Base-by-base conservation (phyloP, 2,888 invertebrate genomes). In the Nomada lathburiana region DNA sequence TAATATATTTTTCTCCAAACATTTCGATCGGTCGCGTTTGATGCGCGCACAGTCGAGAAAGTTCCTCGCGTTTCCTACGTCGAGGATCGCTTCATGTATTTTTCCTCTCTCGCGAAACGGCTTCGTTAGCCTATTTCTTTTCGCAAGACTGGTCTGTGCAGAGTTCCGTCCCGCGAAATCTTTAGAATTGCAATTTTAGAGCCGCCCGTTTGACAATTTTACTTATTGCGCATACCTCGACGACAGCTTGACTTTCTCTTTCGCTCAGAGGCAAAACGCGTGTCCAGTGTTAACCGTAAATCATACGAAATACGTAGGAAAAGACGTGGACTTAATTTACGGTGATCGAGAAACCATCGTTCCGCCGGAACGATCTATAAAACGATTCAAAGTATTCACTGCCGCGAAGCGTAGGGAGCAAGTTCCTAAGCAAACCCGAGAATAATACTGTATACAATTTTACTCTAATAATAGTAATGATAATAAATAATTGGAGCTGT, bases 191-290 rank as follows among this genome's bases (percentile, higher is more conserved):
- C 68, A 55, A 42, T 55, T 60, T 60, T 60, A 60, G 16, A 3
- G 36, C 23, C 23, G 23, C 13, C 7, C 44, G 20, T 55, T 60
- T 68, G 68, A 69, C 68, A 69, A 69, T 69, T 69, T 57, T 57
- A 44, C 68, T 57, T 55, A 55, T 55, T 69, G 55, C 68, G 57
- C 68, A 55, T 55, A 42, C 68, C 44, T 23, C 23, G 18, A 26
- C 68, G 55, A 44, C 18, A 44, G 55, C 42, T 69, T 57, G 68
- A n/a, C 68, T 69, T 69, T 69, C 68, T 57, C 68, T 69, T 69
- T 69, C 68, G 68, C 68, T 69, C 20, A 69, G 68, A 57, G 68
- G 68, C 57, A 69, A 26, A 69, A 57, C 42, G 29, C n/a, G 7
- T 9, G 52, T 2, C 3, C 53, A 20, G 36, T 4, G 44, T 13